Percentiles rank a stretch among this genome's conserved stretches.
phyloP scores from a whole-genome alignment of 2,113 vertebrate genomes.

The Tragelaphus scriptus region DNA sequence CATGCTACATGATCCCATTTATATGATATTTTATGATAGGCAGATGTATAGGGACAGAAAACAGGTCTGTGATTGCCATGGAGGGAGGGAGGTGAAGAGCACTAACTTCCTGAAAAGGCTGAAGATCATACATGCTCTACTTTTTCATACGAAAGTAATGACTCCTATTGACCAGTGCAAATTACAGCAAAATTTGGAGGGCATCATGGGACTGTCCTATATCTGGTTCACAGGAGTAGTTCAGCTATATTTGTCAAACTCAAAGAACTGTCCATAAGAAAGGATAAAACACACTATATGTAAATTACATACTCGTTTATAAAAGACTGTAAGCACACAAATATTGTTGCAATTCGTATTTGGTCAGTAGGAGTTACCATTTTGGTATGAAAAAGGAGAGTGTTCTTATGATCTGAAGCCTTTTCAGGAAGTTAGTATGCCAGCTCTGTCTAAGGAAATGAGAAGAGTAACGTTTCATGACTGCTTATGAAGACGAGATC shows the following conservation, averaged over 20 bases:
- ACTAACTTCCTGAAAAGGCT: constrained; percentile 8
- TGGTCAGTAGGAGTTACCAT: neutral
- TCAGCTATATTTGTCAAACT: neutral
- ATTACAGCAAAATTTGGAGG: neutral
- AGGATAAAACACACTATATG: neutral
- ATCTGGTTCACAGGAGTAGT: neutral
- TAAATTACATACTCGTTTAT: neutral
- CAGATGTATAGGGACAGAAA: neutral
- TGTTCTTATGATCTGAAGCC: neutral
- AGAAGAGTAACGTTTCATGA: constrained; percentile 40
- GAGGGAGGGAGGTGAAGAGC: neutral
- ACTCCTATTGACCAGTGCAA: neutral
- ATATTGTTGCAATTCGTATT: neutral
- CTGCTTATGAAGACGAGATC: constrained; percentile 13
- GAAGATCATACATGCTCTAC: neutral
- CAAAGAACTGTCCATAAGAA: neutral
- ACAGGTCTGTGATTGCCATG: neutral
- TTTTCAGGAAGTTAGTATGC: constrained; percentile 39
- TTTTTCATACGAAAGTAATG: neutral
- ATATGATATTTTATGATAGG: neutral
- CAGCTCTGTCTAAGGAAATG: neutral
- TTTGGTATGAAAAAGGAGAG: neutral
- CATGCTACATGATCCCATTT: neutral
- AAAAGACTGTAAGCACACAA: neutral
- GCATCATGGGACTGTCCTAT: neutral